Percentiles rank a stretch among this genome's conserved stretches.
These are phyloP conservation scores for Micropterix aruncella DNA, from an alignment of 2,888 invertebrate genomes.

Conservation along the genomic window DNA sequence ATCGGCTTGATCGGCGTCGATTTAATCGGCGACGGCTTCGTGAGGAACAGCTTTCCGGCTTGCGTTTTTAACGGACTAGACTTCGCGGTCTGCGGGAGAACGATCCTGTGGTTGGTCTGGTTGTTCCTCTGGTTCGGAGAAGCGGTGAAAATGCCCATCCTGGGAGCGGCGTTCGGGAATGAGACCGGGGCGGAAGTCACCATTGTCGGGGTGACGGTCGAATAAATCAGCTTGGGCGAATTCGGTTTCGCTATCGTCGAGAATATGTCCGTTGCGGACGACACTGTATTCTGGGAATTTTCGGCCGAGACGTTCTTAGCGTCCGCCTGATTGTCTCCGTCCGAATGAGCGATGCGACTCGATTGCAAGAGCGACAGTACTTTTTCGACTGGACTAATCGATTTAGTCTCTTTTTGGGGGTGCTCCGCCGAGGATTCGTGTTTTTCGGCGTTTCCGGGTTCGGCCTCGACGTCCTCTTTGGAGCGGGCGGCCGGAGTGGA, in stretches of 20 bases:
- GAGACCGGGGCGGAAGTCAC: conserved; percentile 21
- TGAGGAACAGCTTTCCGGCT: conserved; percentile 37
- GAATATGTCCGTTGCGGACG: conserved; percentile 5
- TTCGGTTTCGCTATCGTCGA: conserved; percentile 19
- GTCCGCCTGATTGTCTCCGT: conserved; percentile 14
- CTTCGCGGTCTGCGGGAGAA: conserved; percentile 33
- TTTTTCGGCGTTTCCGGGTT: conserved; percentile 14
- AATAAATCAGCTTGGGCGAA: conserved; percentile 20
- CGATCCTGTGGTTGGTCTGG: conserved; percentile 26
- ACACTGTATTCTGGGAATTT: background rate
- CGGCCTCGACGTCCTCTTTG: conserved; percentile 6
- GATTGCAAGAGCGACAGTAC: conserved; percentile 23
- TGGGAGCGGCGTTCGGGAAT: conserved; percentile 16
- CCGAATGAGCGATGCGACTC: conserved; percentile 20
- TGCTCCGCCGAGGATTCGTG: conserved; percentile 29
- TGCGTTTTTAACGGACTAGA: conserved; percentile 26
- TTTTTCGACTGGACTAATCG: conserved; percentile 43
- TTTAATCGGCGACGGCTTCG: conserved; percentile 38
- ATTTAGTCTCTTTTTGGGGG: conserved; percentile 33
- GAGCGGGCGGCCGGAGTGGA: background rate
- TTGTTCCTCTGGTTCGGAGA: conserved; percentile 16
- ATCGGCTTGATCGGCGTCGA: conserved; percentile 43
- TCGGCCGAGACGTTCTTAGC: conserved; percentile 13
- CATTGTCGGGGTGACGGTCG: conserved; percentile 18
- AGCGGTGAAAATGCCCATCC: conserved; percentile 23